Percentiles rank a stretch among this genome's conserved stretches.
Evolutionary conservation across 2,113 vertebrate genomes (phyloP).

Genomic region (Cranoglanis bouderius): DNA sequence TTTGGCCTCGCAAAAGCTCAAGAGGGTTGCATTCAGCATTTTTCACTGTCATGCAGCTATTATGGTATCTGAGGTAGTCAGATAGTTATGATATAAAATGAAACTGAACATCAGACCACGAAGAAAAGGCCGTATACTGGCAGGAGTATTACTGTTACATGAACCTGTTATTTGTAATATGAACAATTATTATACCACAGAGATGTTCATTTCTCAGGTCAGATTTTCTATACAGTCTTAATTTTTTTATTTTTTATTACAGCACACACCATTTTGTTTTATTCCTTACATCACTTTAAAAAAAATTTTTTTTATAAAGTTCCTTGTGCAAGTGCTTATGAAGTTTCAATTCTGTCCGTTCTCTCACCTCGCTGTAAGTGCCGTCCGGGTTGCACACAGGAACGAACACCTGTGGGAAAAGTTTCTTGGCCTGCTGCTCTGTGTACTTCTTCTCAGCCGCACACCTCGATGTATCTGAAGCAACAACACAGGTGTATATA

Average conservation of each 20-base stretch:
- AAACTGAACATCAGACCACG: neutral
- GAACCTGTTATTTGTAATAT: neutral
- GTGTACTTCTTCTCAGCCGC: conserved; percentile 97
- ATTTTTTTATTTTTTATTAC: no score
- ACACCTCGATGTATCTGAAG: conserved; percentile 91
- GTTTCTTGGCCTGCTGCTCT: conserved; percentile 94
- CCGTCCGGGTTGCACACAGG: conserved; percentile 94
- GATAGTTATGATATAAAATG: neutral
- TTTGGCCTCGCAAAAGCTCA: neutral
- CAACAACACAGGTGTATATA: conserved; percentile 61
- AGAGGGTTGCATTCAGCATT: conserved; percentile 10
- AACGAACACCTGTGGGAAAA: conserved; percentile 93
- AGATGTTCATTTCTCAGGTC: neutral
- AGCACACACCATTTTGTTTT: neutral
- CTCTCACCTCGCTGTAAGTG: conserved; percentile 91
- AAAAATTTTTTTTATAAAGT: no score
- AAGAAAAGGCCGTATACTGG: neutral
- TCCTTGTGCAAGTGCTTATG: neutral
- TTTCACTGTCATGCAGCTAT: conserved; percentile 9
- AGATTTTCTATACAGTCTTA: neutral
- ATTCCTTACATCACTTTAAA: neutral
- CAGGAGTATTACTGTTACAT: neutral
- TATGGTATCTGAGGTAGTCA: conserved; percentile 4
- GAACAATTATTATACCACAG: neutral
- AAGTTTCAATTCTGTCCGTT: neutral